Percentiles rank a stretch among this genome's conserved stretches.
phyloP scores from a whole-genome alignment of 1,140 invertebrate species.

The Formica selysi region DNA sequence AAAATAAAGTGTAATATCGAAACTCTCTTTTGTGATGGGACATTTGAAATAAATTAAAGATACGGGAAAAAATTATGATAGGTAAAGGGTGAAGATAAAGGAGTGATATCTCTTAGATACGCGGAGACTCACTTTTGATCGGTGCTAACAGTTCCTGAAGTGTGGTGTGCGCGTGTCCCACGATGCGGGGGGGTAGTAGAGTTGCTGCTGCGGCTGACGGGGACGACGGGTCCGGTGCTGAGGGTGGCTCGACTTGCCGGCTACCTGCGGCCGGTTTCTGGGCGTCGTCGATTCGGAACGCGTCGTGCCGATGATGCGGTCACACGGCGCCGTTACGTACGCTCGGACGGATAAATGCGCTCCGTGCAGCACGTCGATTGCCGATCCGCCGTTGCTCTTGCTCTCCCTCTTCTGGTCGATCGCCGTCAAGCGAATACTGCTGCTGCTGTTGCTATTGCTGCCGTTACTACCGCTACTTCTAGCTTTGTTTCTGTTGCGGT shows the following conservation, averaged over 20 bases:
- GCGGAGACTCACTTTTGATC: slow-evolving; percentile 78
- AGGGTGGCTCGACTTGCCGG: slow-evolving; percentile 70
- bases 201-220: slow-evolving; percentile 73
- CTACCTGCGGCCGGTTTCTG: slow-evolving; percentile 65
- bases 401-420: slow-evolving; percentile 69
- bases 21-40: too few relatives aligned
- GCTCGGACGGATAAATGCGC: slow-evolving; percentile 85
- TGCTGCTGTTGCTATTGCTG: slow-evolving; percentile 44
- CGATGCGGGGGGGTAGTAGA: slow-evolving; percentile 74
- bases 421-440: slow-evolving; percentile 67
- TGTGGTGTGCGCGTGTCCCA: slow-evolving; percentile 83
- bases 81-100: neutral
- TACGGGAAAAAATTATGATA: too few relatives aligned
- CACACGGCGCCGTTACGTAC: slow-evolving; percentile 80
- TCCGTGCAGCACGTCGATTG: slow-evolving; percentile 79
- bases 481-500: slow-evolving; percentile 32
- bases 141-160: slow-evolving; percentile 86
- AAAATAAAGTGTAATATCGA: too few relatives aligned
- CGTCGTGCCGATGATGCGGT: slow-evolving; percentile 72
- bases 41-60: too few relatives aligned
- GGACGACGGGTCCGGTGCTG: slow-evolving; percentile 71
- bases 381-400: slow-evolving; percentile 70
- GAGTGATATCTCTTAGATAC: neutral
- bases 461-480: slow-evolving; percentile 45
- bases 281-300: slow-evolving; percentile 73